Base-by-base conservation (phyloP, 1,140 invertebrate species). In the Patella vulgata region DNA sequence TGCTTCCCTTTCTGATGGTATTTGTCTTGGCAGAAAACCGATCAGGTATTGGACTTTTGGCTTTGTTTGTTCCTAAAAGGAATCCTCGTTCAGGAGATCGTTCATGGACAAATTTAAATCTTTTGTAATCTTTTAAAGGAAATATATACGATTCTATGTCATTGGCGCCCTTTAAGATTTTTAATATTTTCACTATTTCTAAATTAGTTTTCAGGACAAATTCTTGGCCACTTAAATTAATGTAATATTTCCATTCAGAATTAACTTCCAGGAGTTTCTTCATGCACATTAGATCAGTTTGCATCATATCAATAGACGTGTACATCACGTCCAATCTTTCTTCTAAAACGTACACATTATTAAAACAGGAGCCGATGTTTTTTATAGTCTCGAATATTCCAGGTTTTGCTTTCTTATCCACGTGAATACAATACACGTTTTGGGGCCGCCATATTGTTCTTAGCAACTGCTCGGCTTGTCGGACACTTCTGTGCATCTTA, bases 391-490 rank as follows among this genome's bases (percentile, higher is more conserved):
- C 51, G 36, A 69, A 64, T 21, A 78, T 46, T 4, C 60, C 54
- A 8, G 31, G 25, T 21, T 59, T 44, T 0, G 71, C 31, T 30
- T 74, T 75, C 9, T 39, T 55, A 59, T 85, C 83, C 8, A 84
- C 68, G 56, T 82, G 80, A 31, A 85, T 72, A 66, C 82, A 84
- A 62, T 83, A 85, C 23, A 76, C 65, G 63, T 85, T 85, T 40
- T 84, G 79, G 8, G 79, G 74, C 9, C 75, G 57, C 51, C 83
- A 84, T 27, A 85, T 79, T 1, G 68, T 60, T 17, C 78, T 51
- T 8, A 85, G 52, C 17, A 85, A 56, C 42, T 74, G 71, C 58
- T 83, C 77, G 0, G 73, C 68, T 61, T 82, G 81, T 46, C 72
- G 63, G 0, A 71, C 48, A 30, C 55, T 58, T 9, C 28, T 62